phyloP scores from a whole-genome alignment of 2,113 vertebrate genomes.

The Aramus guarauna region DNA sequence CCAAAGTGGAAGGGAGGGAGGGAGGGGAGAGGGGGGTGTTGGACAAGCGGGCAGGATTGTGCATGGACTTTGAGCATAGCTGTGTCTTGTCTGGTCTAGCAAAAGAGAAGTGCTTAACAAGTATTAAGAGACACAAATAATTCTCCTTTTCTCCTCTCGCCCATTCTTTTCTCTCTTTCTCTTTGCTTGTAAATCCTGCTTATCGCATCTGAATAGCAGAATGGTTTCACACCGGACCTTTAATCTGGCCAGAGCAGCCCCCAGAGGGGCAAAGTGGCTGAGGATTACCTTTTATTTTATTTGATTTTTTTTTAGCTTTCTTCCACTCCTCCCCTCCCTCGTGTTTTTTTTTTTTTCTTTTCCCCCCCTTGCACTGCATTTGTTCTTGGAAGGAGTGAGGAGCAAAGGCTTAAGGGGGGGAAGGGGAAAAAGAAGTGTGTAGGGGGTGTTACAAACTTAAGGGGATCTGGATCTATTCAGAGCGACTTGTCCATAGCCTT shows the following conservation, averaged over 20 bases:
- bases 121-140: slow-evolving; percentile 84
- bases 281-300: slow-evolving; percentile 82
- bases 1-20: background rate
- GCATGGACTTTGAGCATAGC: slow-evolving; percentile 64
- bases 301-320: slow-evolving; percentile 66
- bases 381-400: slow-evolving; percentile 83
- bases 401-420: slow-evolving; percentile 71
- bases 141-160: slow-evolving; percentile 78
- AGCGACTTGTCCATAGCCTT: slow-evolving; percentile 85
- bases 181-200: slow-evolving; percentile 83
- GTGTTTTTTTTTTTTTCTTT: background rate
- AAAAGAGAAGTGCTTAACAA: slow-evolving; percentile 82
- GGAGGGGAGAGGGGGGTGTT: background rate
- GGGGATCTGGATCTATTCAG: slow-evolving; percentile 93
- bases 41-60: slow-evolving; percentile 58
- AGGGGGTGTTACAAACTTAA: slow-evolving; percentile 85
- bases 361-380: slow-evolving; percentile 79
- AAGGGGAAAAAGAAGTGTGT: slow-evolving; percentile 52
- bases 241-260: slow-evolving; percentile 78
- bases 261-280: slow-evolving; percentile 79
- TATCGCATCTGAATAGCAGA: slow-evolving; percentile 81
- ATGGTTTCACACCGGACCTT: slow-evolving; percentile 79
- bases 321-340: slow-evolving; percentile 67
- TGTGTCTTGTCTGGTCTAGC: slow-evolving; percentile 77
- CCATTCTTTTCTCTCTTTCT: slow-evolving; percentile 76